Evolutionary conservation across 2,797 vertebrate genomes (phyloP), one percentile per base, ranked within the genome.

Genomic region (Paratrypauchen microcephalus): DNA sequence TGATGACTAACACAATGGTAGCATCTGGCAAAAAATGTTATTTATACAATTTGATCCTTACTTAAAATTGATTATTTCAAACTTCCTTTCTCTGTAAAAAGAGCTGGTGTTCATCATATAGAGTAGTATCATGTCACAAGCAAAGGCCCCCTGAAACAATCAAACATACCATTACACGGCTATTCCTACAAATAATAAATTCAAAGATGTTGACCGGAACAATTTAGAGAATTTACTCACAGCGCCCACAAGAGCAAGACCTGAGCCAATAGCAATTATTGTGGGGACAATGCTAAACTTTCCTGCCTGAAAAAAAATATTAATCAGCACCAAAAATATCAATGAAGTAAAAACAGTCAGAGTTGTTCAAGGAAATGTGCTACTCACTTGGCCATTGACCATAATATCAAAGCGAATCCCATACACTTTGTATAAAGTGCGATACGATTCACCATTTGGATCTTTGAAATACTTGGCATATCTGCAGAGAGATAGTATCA

Each of bases 341-440:
- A 78, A 5, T 67, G 9, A 15, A 45, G 11, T 21, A 26, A 70
- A 13, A 56, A 26, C 12, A 24, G 2, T 59, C 16, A 28, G 2
- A 0, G 75, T 71, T 65, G 4, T 36, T 21, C 4, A 18, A 7
- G 7, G n/a, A 61, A 58, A 16, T 6, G 21, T 23, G 50, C 23
- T 68, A 66, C 32, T 87, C 90, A 99, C 97, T 96, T 96, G 91
- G 79, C 97, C 97, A 0, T 95, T 96, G 70, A 97, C 94, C 91
- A 97, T 95, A 78, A 99, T 96, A 19, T 98, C 96, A 19, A 99
- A 97, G 80, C 97, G 96, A 87, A 99, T 98, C 18, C 97, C 97
- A 0, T 94, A 97, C 0, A 96, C 97, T 92, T 99, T 99, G 73
- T 94, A 95, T 63, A 99, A 87, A 0, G 93, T 96, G 52, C 97